These are phyloP conservation scores for Camponotus vicinus DNA, from an alignment of 1,140 invertebrate genomes.

Conservation along the genomic window DNA sequence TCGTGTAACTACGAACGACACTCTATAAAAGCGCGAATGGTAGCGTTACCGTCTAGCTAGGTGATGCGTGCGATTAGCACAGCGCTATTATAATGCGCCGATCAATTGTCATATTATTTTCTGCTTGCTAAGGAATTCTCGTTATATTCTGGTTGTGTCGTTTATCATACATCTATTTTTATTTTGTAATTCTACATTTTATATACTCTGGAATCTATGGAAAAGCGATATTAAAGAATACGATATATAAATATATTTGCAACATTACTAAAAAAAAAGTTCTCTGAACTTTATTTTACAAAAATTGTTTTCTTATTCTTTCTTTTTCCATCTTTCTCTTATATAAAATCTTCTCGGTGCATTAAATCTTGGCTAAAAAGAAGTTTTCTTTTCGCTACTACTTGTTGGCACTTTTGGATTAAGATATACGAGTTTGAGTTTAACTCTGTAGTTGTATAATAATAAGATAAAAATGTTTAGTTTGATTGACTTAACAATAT, in stretches of 20 bases:
- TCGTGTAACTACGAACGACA: constrained; percentile 61
- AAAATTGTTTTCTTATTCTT: background rate
- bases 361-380: background rate
- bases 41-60: constrained; percentile 37
- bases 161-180: constrained; percentile 12
- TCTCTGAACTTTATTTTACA: background rate
- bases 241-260: background rate
- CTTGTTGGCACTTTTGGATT: background rate
- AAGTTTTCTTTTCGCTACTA: background rate
- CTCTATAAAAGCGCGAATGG: constrained; percentile 46
- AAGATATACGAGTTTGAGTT: constrained; percentile 11
- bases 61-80: constrained; percentile 51
- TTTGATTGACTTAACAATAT: background rate
- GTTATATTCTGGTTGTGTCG: constrained; percentile 21
- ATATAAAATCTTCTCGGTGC: background rate
- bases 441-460: background rate
- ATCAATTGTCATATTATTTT: constrained; percentile 59
- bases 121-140: constrained; percentile 39
- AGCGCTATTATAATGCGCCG: constrained; percentile 46
- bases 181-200: background rate
- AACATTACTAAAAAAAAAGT: background rate
- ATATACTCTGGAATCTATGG: background rate
- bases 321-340: background rate
- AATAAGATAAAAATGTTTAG: background rate
- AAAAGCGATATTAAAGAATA: background rate